Conservation (phyloP, 2,797 vertebrate genomes). For the Gymnopithys bicolor region DNA sequence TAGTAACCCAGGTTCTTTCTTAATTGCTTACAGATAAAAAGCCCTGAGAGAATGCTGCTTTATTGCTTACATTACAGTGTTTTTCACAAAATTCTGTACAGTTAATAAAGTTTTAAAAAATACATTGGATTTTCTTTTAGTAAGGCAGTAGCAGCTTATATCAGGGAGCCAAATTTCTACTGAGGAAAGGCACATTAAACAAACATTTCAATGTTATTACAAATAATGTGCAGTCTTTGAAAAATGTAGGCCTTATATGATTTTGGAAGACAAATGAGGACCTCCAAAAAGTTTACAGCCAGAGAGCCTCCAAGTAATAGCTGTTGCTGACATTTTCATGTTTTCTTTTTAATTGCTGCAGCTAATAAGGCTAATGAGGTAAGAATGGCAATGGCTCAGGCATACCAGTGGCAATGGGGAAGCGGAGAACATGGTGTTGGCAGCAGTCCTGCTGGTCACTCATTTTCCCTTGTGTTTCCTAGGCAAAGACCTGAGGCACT, state of each 20-base stretch:
- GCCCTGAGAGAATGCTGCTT: not conserved
- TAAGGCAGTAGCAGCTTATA: constrained; percentile 22
- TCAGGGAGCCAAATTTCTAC: constrained; percentile 32
- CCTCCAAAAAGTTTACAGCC: not conserved
- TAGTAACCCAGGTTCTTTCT: constrained; percentile 1
- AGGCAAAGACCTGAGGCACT: not conserved
- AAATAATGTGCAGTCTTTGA: constrained; percentile 50
- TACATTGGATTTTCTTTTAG: constrained; percentile 14
- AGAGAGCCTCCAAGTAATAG: not conserved
- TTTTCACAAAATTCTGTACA: constrained; percentile 23
- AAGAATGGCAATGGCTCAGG: not conserved
- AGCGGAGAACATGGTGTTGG: not conserved
- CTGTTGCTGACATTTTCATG: not conserved
- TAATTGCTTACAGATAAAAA: constrained; percentile 38
- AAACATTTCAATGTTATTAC: constrained; percentile 36
- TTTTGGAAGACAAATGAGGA: constrained; percentile 38
- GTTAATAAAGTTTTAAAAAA: constrained; percentile 56
- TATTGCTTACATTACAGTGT: constrained; percentile 6
- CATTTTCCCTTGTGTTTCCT: fast-evolving
- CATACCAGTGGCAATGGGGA: not conserved
- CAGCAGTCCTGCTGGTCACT: not conserved
- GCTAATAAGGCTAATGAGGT: constrained; percentile 24
- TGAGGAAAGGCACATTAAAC: constrained; percentile 44
- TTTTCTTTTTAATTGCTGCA: constrained; percentile 55
- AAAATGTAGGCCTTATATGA: constrained; percentile 46